phyloP scores from a whole-genome alignment of 2,888 invertebrate species.

The Hymenopus coronatus region DNA sequence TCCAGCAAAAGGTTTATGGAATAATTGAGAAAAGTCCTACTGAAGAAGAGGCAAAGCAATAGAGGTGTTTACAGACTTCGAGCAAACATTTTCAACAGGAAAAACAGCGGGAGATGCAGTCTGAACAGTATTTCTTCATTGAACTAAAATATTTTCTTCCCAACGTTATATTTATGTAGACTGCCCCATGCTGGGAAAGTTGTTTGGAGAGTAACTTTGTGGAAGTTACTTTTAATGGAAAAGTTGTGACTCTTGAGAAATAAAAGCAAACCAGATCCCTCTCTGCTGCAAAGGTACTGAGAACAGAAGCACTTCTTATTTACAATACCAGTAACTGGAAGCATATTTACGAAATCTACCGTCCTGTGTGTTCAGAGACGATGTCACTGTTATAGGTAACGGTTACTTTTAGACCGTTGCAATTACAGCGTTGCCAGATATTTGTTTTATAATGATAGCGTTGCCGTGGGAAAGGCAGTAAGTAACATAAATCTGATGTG shows the following conservation, averaged over 20 bases:
- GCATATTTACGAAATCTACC: too few species aligned
- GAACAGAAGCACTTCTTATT: not conserved
- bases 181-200: not conserved
- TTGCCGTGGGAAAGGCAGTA: too few species aligned
- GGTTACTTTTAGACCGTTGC: too few species aligned
- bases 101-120: not conserved
- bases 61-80: not conserved
- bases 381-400: too few species aligned
- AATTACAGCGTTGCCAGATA: too few species aligned
- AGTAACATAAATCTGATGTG: too few species aligned
- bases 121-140: not conserved
- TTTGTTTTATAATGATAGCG: too few species aligned
- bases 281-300: not conserved
- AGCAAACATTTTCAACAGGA: not conserved
- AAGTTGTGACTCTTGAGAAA: not conserved
- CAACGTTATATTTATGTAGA: not conserved
- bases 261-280: not conserved
- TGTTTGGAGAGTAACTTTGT: not conserved
- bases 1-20: too few species aligned
- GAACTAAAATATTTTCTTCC: not conserved
- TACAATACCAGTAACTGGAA: not conserved
- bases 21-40: too few species aligned
- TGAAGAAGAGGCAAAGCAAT: not conserved
- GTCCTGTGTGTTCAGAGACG: too few species aligned
- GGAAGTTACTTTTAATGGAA: not conserved